phyloP scores from a whole-genome alignment of 1,140 invertebrate species.

The Trachelipus rathkii region DNA sequence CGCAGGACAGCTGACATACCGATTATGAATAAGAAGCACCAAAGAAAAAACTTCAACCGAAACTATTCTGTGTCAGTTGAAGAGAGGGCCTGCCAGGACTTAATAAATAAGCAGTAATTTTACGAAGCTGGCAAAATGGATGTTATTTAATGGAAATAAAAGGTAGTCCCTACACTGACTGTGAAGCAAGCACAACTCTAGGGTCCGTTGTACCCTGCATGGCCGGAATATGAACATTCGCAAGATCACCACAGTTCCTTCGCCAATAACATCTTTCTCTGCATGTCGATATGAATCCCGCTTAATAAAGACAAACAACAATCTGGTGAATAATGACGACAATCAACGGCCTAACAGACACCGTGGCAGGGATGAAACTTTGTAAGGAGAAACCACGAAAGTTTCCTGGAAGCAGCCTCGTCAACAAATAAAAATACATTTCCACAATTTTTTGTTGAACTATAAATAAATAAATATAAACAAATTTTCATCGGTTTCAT shows the following conservation, averaged over 20 bases:
- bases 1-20: slow-evolving; percentile 16
- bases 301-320: slow-evolving; percentile 42
- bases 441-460: background rate
- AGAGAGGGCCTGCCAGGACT: slow-evolving; percentile 28
- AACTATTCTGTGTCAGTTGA: background rate
- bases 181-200: slow-evolving; percentile 45
- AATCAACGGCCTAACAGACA: slow-evolving; percentile 13
- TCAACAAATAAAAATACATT: background rate
- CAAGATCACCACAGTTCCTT: slow-evolving; percentile 34
- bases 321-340: slow-evolving; percentile 43
- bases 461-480: background rate
- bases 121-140: slow-evolving; percentile 41
- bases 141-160: slow-evolving; percentile 29
- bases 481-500: background rate
- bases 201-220: slow-evolving; percentile 45
- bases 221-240: slow-evolving; percentile 40
- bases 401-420: background rate
- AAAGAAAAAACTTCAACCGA: background rate
- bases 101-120: slow-evolving; percentile 40
- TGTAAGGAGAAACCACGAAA: background rate
- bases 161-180: slow-evolving; percentile 44
- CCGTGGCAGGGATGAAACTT: slow-evolving; percentile 10
- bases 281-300: slow-evolving; percentile 43
- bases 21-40: slow-evolving; percentile 10
- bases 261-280: slow-evolving; percentile 39